Conservation (phyloP, 2,113 vertebrate genomes). For the Macroglossus sobrinus region DNA sequence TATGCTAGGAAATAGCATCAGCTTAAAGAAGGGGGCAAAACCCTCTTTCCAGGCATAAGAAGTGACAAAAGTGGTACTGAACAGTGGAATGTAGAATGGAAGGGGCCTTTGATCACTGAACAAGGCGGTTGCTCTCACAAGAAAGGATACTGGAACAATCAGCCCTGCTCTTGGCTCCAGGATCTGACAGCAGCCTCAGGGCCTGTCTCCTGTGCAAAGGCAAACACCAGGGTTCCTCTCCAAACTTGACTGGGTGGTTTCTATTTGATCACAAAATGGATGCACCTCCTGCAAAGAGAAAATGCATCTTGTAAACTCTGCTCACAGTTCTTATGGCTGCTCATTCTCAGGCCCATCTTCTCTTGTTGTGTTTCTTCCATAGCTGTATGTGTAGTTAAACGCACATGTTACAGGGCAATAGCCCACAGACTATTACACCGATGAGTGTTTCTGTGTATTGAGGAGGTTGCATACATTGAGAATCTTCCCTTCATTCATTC, state of each 20-base stretch:
- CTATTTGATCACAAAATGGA: slow-evolving; percentile 62
- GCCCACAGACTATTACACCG: rapidly evolving
- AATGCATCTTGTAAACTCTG: slow-evolving; percentile 47
- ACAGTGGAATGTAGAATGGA: neutral
- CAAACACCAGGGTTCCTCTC: slow-evolving; percentile 37
- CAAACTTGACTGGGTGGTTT: slow-evolving; percentile 19
- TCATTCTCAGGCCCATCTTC: neutral
- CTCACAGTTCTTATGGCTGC: neutral
- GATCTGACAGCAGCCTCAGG: slow-evolving; percentile 52
- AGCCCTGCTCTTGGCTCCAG: slow-evolving; percentile 39
- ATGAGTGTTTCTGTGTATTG: neutral
- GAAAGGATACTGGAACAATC: slow-evolving; percentile 67
- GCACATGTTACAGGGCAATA: rapidly evolving
- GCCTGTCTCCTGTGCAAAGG: slow-evolving; percentile 71
- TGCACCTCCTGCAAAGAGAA: slow-evolving; percentile 49
- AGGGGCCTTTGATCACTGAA: slow-evolving; percentile 57
- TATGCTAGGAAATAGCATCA: neutral
- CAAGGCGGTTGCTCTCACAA: slow-evolving; percentile 54
- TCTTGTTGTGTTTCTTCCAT: neutral
- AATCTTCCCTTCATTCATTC: neutral
- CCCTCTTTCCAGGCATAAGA: neutral
- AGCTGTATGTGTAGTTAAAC: neutral
- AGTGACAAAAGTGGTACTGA: neutral
- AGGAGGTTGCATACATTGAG: neutral
- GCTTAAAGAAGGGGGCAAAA: neutral